Percentiles rank a stretch among this genome's conserved stretches.
Evolutionary conservation across 1,140 invertebrate genomes (phyloP).

Genomic region (Amphibalanus amphitrite): DNA sequence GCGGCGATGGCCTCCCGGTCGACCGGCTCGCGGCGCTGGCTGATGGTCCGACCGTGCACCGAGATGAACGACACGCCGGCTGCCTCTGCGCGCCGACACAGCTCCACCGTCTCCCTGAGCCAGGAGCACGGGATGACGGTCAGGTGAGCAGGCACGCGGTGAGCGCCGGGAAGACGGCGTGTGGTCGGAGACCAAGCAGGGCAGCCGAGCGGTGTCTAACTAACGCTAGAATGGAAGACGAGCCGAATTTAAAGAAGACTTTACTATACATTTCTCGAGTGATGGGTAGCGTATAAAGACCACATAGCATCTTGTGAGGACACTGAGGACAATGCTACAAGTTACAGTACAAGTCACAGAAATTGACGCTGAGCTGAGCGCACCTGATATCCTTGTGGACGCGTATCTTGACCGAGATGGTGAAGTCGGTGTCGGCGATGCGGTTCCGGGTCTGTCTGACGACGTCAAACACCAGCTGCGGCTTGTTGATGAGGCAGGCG

Average conservation of each 20-base stretch:
- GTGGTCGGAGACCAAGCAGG: too few relatives aligned
- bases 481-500: conserved; percentile 59
- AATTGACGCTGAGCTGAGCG: too few relatives aligned
- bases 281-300: background rate
- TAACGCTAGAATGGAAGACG: background rate
- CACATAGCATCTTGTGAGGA: too few relatives aligned
- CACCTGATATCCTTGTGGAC: conserved; percentile 37
- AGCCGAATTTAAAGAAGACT: background rate
- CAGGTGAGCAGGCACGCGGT: background rate
- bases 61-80: conserved; percentile 74
- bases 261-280: background rate
- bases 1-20: conserved; percentile 49
- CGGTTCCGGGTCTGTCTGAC: conserved; percentile 52
- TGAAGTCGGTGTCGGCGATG: conserved; percentile 47
- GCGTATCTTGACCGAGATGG: conserved; percentile 83
- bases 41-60: conserved; percentile 72
- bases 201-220: too few relatives aligned
- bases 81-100: conserved; percentile 60
- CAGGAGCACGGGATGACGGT: background rate
- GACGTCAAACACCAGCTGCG: conserved; percentile 64
- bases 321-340: too few relatives aligned
- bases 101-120: conserved; percentile 39
- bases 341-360: too few relatives aligned
- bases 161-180: background rate
- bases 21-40: conserved; percentile 56